These are phyloP conservation scores for Amblyornis subalaris DNA, from an alignment of 2,113 vertebrate species.

Conservation along the genomic window DNA sequence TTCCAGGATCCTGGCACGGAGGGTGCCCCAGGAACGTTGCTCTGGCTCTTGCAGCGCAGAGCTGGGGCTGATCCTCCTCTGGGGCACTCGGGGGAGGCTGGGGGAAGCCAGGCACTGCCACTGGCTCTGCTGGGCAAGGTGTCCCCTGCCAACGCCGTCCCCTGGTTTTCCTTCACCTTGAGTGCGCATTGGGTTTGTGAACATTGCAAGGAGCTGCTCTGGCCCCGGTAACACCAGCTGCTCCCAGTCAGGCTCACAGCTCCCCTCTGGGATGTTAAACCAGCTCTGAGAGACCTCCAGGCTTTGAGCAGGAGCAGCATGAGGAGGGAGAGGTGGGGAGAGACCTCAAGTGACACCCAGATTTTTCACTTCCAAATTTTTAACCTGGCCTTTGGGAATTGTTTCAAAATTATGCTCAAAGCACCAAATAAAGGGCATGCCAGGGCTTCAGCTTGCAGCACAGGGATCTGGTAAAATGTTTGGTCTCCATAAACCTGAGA, in stretches of 20 bases:
- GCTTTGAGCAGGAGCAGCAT: neutral
- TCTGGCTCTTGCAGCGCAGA: neutral
- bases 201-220: neutral
- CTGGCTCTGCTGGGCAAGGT: neutral
- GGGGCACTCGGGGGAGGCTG: neutral
- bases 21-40: accelerated
- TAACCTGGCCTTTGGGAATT: neutral
- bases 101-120: neutral
- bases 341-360: neutral
- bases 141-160: accelerated
- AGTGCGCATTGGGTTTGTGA: accelerated
- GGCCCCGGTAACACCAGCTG: neutral
- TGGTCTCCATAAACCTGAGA: neutral
- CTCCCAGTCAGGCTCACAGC: too few species aligned
- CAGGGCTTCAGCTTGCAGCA: too few species aligned
- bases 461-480: accelerated
- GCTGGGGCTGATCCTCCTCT: neutral
- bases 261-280: neutral
- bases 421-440: neutral
- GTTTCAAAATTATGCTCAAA: neutral
- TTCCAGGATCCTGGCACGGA: neutral
- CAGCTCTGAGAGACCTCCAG: neutral
- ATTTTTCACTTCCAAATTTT: neutral
- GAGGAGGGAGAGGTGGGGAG: neutral
- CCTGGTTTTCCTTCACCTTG: neutral